Base-by-base conservation (phyloP, 2,888 invertebrate genomes). In the Meta bourneti region DNA sequence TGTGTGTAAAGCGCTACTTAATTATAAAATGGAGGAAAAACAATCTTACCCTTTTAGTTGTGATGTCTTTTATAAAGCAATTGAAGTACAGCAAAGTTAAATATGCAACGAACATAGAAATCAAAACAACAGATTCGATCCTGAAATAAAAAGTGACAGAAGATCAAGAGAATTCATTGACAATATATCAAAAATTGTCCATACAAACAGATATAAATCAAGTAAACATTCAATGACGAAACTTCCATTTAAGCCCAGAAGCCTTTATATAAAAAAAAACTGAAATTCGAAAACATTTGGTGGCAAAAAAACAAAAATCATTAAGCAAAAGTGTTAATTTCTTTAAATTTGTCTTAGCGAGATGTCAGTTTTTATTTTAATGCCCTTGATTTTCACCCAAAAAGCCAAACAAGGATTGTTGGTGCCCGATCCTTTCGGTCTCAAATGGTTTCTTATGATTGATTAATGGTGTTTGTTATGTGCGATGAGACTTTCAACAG, bases 21-120 rank as follows among this genome's bases (percentile, higher is more conserved):
- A 34, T 34, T 34, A 34, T 34, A 4, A 34, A 34, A 34, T 34
- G 34, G 61, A 61, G 7, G 16, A 6, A 61, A 0, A 13, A 49
- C 4, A 20, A 20, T 48, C 85, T 93, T 89, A 52, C 95, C 93
- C 93, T 94, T 94, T 94, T 95, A 94, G 11, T 94, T 94, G 86
- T 89, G 8, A 93, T 74, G 49, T 81, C 89, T 79, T 93, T 90
- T 13, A 93, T 83, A 74, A 80, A 70, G n/a, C 92, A 85, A 72
- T 94, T 94, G 89, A 93, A 93, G 20, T 93, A 93, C 85, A 94
- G 93, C 6, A 93, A 80, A 8, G 92, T 54, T 48, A 94, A 83
- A 81, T 94, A 94, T 7, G 93, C 88, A 6, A 91, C 69, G 77
- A 93, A 94, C 85, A 94, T 91, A 1, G 87, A 51, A 4, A 94